Conservation (phyloP, 2,113 vertebrate genomes). For the Alethe castanea region DNA sequence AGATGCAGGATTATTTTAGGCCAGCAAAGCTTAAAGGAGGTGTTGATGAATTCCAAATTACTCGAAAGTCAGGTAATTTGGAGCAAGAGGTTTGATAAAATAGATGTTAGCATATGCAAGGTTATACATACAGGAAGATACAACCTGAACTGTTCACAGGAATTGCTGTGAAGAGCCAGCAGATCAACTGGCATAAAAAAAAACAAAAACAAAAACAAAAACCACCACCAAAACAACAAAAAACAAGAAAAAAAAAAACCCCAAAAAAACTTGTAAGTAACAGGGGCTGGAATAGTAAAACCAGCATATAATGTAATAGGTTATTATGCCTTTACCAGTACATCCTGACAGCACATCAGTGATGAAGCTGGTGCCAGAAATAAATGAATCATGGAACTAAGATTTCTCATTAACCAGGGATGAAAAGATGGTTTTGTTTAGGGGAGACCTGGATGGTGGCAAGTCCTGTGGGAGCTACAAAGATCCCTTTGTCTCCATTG, state of each 20-base stretch:
- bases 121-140: not conserved
- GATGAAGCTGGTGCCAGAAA: not conserved
- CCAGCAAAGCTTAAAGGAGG: not conserved
- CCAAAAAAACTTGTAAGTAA: not conserved
- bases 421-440: not conserved
- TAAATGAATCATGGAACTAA: not conserved
- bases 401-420: not conserved
- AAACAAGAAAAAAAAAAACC: not conserved
- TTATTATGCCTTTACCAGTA: not conserved
- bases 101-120: not conserved
- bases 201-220: not conserved
- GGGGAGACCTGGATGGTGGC: not conserved
- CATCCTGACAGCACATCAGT: not conserved
- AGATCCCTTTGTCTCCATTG: not conserved
- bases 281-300: not conserved
- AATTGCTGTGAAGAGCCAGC: not conserved
- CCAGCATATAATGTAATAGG: not conserved
- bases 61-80: not conserved
- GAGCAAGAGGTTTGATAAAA: not conserved
- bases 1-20: not conserved
- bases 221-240: not conserved
- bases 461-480: not conserved
- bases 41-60: not conserved
- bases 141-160: not conserved
- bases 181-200: not conserved